Conservation (phyloP, 2,888 invertebrate genomes). For the Gymnosoma rotundatum region DNA sequence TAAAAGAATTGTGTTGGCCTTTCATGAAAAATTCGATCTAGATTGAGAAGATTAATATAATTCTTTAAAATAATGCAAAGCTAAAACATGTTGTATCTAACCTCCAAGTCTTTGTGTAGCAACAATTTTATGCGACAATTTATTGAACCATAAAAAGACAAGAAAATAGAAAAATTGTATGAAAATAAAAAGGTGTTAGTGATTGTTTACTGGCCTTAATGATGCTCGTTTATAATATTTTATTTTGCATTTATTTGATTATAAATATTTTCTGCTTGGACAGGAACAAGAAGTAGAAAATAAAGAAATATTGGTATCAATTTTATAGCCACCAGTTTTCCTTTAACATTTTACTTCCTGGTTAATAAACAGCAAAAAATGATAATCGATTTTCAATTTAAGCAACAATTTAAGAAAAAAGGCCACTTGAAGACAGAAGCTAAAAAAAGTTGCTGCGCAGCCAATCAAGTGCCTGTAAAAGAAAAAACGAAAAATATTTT, state of each 20-base stretch:
- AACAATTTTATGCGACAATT: not conserved
- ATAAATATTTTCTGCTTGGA: conserved; percentile 54
- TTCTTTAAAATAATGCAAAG: too few relatives aligned
- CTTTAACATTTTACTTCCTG: conserved; percentile 57
- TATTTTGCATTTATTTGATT: conserved; percentile 61
- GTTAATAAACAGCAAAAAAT: conserved; percentile 62
- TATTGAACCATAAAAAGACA: conserved; percentile 28
- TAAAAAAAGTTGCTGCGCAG: not conserved
- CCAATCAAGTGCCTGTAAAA: conserved; percentile 17
- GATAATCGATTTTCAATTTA: conserved; percentile 69
- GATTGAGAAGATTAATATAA: too few relatives aligned
- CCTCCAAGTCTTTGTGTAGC: too few relatives aligned
- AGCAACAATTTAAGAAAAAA: conserved; percentile 63
- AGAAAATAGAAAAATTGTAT: conserved; percentile 2
- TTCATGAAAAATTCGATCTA: too few relatives aligned
- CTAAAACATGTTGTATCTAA: too few relatives aligned
- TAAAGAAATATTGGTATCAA: conserved; percentile 45
- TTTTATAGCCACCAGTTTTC: conserved; percentile 48
- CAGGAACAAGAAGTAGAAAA: conserved; percentile 24
- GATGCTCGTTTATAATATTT: conserved; percentile 43
- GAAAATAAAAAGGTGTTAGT: not conserved
- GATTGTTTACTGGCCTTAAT: conserved; percentile 10
- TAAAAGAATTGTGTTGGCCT: too few relatives aligned
- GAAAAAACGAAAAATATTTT: not conserved
- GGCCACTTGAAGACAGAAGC: conserved; percentile 18